Evolutionary conservation across 2,113 vertebrate species (phyloP), one percentile per base, ranked within the genome.

Genomic region (Thalassarche chlororhynchos): DNA sequence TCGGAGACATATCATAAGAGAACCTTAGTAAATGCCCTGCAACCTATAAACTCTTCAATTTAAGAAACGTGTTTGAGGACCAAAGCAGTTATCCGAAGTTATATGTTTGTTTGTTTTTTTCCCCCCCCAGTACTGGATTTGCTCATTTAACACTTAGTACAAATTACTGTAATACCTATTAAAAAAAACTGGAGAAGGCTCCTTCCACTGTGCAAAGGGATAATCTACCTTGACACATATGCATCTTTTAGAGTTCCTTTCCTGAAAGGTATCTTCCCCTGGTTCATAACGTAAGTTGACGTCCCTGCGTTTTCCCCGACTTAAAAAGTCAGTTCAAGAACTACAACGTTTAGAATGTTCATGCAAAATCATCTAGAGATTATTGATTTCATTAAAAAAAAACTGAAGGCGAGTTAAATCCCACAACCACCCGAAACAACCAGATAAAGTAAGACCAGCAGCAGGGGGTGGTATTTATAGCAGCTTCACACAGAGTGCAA

Each of bases 391-490:
- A 64, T 47, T 9, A 19, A 44, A 74, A 60, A 60, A 60, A 23
- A 23, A 5, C 6, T 52, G 34, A 85, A 64, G n/a, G 31, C 2
- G 4, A 68, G 47, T 28, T 65, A 26, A 40, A 77, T 61, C 36
- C 62, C 75, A 72, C 2, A 1, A 66, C 47, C 47, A 94, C 52
- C n/a, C 32, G 8, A 40, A 58, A 46, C 51, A 85, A 83, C 10
- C 62, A 90, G 26, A 34, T 17, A 92, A 54, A 75, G n/a, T 6
- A 17, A 86, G 75, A 64, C 49, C 36, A 60, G 51, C 24, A 55
- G 74, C 91, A 42, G 12, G 49, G 31, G 31, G 10, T 82, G 91
- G 64, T 94, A 97, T 96, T 96, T 96, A 95, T 78, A 96, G 89
- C 91, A 58, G n/a, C 46, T 77, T 55, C 70, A 52, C n/a, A 20